These are phyloP conservation scores for Gallinago stenura DNA, from an alignment of 2,797 vertebrate species.

Conservation along the genomic window DNA sequence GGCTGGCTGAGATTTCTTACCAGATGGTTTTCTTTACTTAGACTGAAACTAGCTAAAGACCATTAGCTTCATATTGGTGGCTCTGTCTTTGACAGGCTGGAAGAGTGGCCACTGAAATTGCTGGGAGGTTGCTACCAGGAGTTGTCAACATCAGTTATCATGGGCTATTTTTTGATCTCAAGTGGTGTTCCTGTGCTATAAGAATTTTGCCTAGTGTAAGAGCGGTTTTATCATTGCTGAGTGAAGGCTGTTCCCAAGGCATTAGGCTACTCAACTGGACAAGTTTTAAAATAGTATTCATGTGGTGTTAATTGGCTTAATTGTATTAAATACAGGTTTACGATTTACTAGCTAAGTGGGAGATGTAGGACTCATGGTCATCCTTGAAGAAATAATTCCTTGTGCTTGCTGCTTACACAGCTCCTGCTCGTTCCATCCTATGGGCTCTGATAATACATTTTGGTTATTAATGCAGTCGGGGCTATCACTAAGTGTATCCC, in stretches of 20 bases:
- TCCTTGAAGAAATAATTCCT: neutral
- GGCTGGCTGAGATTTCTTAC: neutral
- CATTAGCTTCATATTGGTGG: neutral
- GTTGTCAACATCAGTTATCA: neutral
- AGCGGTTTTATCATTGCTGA: neutral
- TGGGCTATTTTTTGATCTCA: neutral
- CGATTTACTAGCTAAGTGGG: neutral
- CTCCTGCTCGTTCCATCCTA: neutral
- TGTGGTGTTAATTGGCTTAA: slow-evolving; percentile 33
- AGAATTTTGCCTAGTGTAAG: neutral
- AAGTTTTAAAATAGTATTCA: neutral
- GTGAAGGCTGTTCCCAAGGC: neutral
- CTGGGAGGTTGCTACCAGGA: neutral
- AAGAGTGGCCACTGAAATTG: neutral
- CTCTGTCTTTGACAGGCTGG: neutral
- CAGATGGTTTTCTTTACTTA: slow-evolving; percentile 9
- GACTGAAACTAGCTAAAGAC: neutral
- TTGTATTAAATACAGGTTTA: slow-evolving; percentile 7
- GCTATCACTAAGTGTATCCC: neutral
- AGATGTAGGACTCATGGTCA: neutral
- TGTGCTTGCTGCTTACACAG: neutral
- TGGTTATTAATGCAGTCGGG: neutral
- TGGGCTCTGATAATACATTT: neutral
- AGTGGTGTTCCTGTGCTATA: neutral
- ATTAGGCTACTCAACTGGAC: neutral